Conservation (phyloP, 30 jellyfish, hydroid and myxozoan species). For the Cassiopea xamachana region DNA sequence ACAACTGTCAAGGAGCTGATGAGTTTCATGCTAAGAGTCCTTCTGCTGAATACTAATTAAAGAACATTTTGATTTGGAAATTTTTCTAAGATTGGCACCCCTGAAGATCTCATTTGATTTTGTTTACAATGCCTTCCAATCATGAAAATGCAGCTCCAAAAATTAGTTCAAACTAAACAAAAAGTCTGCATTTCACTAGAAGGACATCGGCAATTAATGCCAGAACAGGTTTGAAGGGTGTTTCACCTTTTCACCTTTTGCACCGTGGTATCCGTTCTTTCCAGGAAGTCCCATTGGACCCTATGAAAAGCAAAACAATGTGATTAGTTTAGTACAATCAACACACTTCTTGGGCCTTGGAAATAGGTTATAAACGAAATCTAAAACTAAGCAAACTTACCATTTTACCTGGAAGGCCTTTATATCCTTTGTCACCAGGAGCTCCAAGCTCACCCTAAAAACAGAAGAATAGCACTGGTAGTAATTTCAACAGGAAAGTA, state of each 20-base stretch:
- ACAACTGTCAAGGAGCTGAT: too few species aligned
- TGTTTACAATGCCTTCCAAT: too few species aligned
- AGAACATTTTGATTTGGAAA: too few species aligned
- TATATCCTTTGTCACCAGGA: slow-evolving; percentile 85
- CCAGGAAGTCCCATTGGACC: slow-evolving; percentile 75
- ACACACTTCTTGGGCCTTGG: too few species aligned
- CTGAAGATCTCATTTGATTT: too few species aligned
- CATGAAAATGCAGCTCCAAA: too few species aligned
- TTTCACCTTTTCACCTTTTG: slow-evolving; percentile 88
- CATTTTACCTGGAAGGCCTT: slow-evolving; percentile 68
- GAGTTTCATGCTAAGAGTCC: too few species aligned
- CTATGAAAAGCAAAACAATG: slow-evolving; percentile 3
- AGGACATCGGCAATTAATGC: neutral
- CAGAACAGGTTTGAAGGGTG: neutral
- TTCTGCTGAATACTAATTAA: too few species aligned
- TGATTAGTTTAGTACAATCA: neutral
- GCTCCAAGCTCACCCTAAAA: slow-evolving; percentile 72
- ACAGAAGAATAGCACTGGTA: neutral
- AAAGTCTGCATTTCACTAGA: too few species aligned
- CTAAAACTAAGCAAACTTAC: neutral
- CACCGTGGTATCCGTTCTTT: slow-evolving; percentile 64
- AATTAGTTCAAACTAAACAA: too few species aligned
- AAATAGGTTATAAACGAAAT: neutral
- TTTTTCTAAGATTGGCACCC: too few species aligned
- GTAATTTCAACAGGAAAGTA: too few species aligned